phyloP scores from a whole-genome alignment of 2,797 vertebrate species.

The Chromis chromis region DNA sequence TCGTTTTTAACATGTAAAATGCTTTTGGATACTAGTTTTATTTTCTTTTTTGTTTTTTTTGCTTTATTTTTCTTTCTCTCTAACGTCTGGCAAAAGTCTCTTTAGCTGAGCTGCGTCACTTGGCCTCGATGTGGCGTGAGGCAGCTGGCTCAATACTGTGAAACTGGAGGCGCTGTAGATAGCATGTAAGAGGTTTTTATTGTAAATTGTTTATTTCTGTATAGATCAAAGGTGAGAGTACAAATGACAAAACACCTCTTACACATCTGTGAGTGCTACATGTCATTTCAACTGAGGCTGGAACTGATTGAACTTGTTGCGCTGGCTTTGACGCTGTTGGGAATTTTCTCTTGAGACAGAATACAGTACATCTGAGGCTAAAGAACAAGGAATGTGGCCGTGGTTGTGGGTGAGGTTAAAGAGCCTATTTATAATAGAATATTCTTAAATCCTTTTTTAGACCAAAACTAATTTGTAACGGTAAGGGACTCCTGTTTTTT shows the following conservation, averaged over 20 bases:
- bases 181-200: conserved; percentile 82
- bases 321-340: conserved; percentile 44
- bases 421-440: conserved; percentile 42
- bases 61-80: conserved; percentile 50
- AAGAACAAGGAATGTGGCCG: conserved; percentile 59
- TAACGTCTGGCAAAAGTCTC: conserved; percentile 78
- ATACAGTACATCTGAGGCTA: conserved; percentile 50
- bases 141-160: conserved; percentile 86
- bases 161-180: conserved; percentile 88
- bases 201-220: conserved; percentile 86
- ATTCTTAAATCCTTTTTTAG: conserved; percentile 11
- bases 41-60: conserved; percentile 15
- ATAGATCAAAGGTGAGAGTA: conserved; percentile 80
- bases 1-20: conserved; percentile 84
- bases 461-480: conserved; percentile 25
- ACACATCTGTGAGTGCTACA: conserved; percentile 70
- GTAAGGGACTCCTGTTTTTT: neutral
- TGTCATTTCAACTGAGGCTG: conserved; percentile 69
- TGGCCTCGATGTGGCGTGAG: conserved; percentile 61
- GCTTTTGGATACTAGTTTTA: conserved; percentile 76
- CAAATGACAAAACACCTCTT: conserved; percentile 77
- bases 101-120: conserved; percentile 76
- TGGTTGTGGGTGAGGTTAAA: conserved; percentile 39
- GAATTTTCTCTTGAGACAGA: conserved; percentile 37
- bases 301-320: conserved; percentile 46